phyloP scores from a whole-genome alignment of 2,888 invertebrate species.

The Himalopsyche japonica region DNA sequence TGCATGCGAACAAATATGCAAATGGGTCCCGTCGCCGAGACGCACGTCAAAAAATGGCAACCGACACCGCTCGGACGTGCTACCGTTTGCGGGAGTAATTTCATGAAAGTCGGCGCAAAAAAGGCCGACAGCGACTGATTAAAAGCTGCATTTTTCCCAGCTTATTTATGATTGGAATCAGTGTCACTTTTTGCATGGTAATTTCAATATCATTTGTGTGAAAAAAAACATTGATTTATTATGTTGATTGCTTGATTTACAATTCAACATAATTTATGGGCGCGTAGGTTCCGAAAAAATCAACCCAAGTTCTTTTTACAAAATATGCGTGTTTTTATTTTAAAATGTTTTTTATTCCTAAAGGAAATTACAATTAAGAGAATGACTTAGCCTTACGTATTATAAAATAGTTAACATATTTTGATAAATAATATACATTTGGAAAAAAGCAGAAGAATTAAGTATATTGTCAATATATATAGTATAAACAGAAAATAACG shows the following conservation, averaged over 20 bases:
- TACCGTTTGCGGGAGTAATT: neutral
- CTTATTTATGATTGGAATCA: neutral
- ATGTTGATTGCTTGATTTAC: neutral
- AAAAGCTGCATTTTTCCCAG: neutral
- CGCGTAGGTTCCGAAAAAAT: neutral
- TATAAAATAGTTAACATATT: too few species aligned
- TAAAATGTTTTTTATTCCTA: too few species aligned
- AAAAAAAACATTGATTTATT: neutral
- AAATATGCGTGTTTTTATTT: too few species aligned
- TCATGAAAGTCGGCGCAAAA: neutral
- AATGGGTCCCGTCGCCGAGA: constrained; percentile 9
- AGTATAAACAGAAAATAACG: too few species aligned
- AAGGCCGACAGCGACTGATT: neutral
- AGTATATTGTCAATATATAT: too few species aligned
- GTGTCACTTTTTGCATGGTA: neutral
- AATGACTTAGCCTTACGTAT: too few species aligned
- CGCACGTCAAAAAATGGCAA: neutral
- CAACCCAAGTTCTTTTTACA: neutral
- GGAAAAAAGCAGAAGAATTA: too few species aligned
- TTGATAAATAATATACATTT: too few species aligned
- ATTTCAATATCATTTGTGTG: neutral
- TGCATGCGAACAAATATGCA: constrained; percentile 17
- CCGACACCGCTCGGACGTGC: neutral
- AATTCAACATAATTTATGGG: neutral
- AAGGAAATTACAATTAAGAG: too few species aligned